Conservation (phyloP, 2,797 vertebrate genomes). For the Cossypha niveicapilla region DNA sequence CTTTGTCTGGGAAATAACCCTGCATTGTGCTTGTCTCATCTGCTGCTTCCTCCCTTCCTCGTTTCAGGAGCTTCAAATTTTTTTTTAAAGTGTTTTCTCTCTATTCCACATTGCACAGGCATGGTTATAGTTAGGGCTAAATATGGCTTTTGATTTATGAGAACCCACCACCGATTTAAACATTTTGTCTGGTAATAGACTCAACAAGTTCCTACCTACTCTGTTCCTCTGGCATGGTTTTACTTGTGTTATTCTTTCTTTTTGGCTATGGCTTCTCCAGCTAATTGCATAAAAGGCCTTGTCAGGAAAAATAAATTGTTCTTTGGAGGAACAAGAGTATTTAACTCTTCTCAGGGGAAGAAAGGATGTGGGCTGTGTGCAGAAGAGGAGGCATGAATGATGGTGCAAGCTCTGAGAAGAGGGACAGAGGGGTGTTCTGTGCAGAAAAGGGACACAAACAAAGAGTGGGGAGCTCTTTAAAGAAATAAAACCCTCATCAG, state of each 20-base stretch:
- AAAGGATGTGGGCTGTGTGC: constrained; percentile 5
- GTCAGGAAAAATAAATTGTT: constrained; percentile 19
- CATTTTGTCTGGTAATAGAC: constrained; percentile 52
- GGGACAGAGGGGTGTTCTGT: background rate
- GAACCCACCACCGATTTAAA: constrained; percentile 1
- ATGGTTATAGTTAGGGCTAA: constrained; percentile 31
- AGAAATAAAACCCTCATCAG: background rate
- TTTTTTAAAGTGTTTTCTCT: background rate
- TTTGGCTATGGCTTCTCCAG: constrained; percentile 8
- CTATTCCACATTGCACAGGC: background rate
- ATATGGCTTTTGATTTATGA: constrained; percentile 42
- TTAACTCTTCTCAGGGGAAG: constrained; percentile 23
- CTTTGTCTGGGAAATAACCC: background rate
- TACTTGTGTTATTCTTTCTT: constrained; percentile 24
- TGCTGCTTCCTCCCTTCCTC: background rate
- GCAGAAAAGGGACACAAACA: background rate
- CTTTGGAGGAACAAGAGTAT: background rate
- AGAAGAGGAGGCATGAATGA: background rate
- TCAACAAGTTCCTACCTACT: constrained; percentile 52
- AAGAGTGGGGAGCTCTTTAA: background rate
- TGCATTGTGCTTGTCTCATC: background rate
- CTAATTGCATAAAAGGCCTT: constrained; percentile 55
- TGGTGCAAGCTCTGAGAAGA: background rate
- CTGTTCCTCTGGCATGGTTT: background rate
- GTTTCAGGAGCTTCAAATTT: background rate